phyloP scores from a whole-genome alignment of 2,888 invertebrate species.

The Trachelus troglodyta region DNA sequence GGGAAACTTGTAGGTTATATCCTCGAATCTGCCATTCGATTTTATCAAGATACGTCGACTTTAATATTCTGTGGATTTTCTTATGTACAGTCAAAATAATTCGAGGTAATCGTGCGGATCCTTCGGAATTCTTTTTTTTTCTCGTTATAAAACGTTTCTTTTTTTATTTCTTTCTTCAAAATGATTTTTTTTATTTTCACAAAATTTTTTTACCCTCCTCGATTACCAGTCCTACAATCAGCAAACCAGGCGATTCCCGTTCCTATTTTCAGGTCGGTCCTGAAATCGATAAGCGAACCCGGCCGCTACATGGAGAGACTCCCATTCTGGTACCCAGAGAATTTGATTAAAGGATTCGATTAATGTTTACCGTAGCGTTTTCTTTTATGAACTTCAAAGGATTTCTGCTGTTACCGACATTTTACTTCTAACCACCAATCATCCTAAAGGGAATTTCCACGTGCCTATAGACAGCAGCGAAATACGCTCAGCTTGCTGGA shows the following conservation, averaged over 20 bases:
- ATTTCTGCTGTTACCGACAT: neutral
- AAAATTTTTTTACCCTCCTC: neutral
- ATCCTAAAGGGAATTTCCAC: too few species aligned
- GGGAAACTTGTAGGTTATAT: neutral
- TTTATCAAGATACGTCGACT: slow-evolving; percentile 7
- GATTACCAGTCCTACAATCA: neutral
- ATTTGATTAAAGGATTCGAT: slow-evolving; percentile 55
- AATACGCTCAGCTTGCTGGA: too few species aligned
- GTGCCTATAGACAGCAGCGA: too few species aligned
- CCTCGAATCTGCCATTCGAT: slow-evolving; percentile 11
- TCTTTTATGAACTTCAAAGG: slow-evolving; percentile 45
- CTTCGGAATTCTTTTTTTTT: too few species aligned
- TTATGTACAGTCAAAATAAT: too few species aligned
- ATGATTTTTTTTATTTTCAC: neutral
- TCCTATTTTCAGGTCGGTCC: slow-evolving; percentile 39
- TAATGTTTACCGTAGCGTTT: slow-evolving; percentile 48
- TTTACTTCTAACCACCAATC: too few species aligned
- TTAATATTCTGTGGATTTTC: neutral
- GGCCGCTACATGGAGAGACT: slow-evolving; percentile 23
- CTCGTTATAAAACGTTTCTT: neutral
- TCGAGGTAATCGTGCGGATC: too few species aligned
- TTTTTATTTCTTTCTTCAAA: slow-evolving; percentile 18
- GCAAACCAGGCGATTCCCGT: slow-evolving; percentile 23
- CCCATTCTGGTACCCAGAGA: slow-evolving; percentile 38
- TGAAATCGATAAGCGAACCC: slow-evolving; percentile 49